Evolutionary conservation across 1,140 invertebrate species (phyloP).

Genomic region (Sipha flava): DNA sequence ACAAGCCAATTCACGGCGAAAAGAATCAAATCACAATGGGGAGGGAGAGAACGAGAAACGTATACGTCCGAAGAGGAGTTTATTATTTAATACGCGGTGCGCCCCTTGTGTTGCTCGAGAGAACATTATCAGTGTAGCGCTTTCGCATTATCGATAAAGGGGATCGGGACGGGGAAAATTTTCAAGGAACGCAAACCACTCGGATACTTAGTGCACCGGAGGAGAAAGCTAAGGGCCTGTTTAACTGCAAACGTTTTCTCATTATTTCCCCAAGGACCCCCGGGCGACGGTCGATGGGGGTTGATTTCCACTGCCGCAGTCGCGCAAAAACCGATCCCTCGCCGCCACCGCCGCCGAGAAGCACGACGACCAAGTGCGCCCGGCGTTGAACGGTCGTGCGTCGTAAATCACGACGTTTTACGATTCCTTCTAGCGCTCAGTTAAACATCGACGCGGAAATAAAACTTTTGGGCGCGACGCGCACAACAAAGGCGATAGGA

Average conservation of each 20-base stretch:
- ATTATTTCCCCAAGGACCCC: constrained; percentile 10
- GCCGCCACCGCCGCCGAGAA: too few species aligned
- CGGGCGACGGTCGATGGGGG: not conserved
- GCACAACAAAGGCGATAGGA: not conserved
- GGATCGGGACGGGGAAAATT: not conserved
- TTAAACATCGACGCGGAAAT: not conserved
- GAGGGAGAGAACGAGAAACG: too few species aligned
- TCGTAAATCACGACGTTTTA: not conserved
- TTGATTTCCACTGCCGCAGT: not conserved
- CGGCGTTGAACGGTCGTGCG: not conserved
- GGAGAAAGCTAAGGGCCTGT: not conserved
- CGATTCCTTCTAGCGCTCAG: not conserved
- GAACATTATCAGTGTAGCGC: not conserved
- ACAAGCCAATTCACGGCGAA: not conserved
- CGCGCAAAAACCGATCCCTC: not conserved
- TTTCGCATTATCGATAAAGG: too few species aligned
- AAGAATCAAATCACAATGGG: not conserved
- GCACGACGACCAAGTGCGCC: not conserved
- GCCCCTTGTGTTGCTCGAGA: too few species aligned
- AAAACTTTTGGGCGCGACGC: too few species aligned
- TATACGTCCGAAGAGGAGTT: not conserved
- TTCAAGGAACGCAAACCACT: not conserved
- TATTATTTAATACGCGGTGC: not conserved
- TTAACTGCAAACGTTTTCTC: constrained; percentile 5
- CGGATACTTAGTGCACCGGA: not conserved